Conservation (phyloP, 2,113 vertebrate genomes). For the Takifugu flavidus region DNA sequence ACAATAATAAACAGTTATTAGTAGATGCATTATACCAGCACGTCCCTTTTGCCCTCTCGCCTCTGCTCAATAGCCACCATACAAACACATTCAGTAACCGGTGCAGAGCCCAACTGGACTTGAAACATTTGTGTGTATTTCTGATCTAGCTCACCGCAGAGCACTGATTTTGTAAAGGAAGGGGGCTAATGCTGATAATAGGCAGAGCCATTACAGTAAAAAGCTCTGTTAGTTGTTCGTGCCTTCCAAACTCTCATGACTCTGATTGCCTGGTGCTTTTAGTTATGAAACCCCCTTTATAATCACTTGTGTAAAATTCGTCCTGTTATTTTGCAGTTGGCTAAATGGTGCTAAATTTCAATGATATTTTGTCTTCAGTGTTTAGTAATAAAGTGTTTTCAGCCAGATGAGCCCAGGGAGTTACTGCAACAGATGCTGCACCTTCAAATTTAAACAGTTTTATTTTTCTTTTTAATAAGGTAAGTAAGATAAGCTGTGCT, state of each 20-base stretch:
- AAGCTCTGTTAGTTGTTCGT: conserved; percentile 54
- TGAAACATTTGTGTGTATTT: conserved; percentile 31
- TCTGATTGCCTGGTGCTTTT: conserved; percentile 67
- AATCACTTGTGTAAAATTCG: conserved; percentile 48
- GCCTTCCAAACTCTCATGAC: conserved; percentile 56
- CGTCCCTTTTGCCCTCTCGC: conserved; percentile 66
- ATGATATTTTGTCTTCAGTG: conserved; percentile 41
- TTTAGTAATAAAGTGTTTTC: conserved; percentile 16
- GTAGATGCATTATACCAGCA: conserved; percentile 73
- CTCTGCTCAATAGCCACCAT: conserved; percentile 57
- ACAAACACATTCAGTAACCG: conserved; percentile 53
- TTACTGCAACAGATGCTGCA: conserved; percentile 24
- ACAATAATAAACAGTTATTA: conserved; percentile 79
- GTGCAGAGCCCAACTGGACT: conserved; percentile 50
- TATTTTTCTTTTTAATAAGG: conserved; percentile 16
- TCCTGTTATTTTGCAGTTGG: conserved; percentile 53
- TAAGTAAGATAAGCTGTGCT: background rate
- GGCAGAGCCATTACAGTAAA: conserved; percentile 63
- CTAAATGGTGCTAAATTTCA: conserved; percentile 55
- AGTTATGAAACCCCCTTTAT: conserved; percentile 53
- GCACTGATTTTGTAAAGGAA: conserved; percentile 58
- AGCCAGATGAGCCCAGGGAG: conserved; percentile 39
- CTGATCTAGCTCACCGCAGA: conserved; percentile 51
- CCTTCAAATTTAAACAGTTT: conserved; percentile 1
- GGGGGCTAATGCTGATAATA: conserved; percentile 71